A percentile compares a stretch with the other conserved stretches of the same genome.
phyloP scores from a whole-genome alignment of 2,797 vertebrate genomes.

The Cynodonichthys magdalenae region DNA sequence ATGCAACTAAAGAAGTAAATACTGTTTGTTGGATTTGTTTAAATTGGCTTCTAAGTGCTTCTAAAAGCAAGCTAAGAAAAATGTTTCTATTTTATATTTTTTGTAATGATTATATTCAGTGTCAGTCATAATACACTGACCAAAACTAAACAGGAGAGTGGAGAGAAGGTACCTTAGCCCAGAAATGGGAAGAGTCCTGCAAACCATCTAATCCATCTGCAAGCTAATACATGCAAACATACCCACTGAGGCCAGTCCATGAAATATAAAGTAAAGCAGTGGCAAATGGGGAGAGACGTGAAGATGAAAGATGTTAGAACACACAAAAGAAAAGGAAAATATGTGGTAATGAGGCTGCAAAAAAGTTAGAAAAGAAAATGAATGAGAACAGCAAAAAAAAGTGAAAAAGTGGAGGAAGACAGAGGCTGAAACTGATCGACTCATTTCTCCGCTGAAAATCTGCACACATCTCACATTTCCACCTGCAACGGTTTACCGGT shows the following conservation, averaged over 20 bases:
- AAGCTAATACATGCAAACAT: constrained; percentile 54
- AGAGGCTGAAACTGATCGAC: constrained; percentile 12
- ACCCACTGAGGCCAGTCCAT: constrained; percentile 76
- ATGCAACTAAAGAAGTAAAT: constrained; percentile 8
- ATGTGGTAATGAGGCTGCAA: constrained; percentile 23
- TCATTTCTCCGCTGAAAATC: constrained; percentile 1
- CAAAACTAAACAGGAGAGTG: constrained; percentile 38
- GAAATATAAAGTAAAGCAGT: constrained; percentile 70
- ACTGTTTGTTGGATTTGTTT: constrained; percentile 10
- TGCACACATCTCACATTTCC: constrained; percentile 1
- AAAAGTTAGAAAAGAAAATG: constrained; percentile 4
- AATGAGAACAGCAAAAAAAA: constrained; percentile 17
- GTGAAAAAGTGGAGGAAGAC: constrained; percentile 5
- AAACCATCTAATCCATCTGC: constrained; percentile 29
- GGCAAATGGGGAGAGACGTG: constrained; percentile 55
- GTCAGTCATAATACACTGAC: constrained; percentile 14
- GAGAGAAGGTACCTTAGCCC: constrained; percentile 45
- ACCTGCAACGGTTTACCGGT: constrained; percentile 15
- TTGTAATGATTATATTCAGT: constrained; percentile 11
- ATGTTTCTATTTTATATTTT: constrained; percentile 2
- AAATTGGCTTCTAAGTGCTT: constrained; percentile 7
- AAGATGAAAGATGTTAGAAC: constrained; percentile 58
- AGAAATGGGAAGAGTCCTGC: constrained; percentile 25
- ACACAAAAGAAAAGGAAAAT: constrained; percentile 19
- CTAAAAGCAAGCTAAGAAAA: not conserved